Base-by-base conservation (phyloP, 2,888 invertebrate genomes). In the Heliconius charithonia region DNA sequence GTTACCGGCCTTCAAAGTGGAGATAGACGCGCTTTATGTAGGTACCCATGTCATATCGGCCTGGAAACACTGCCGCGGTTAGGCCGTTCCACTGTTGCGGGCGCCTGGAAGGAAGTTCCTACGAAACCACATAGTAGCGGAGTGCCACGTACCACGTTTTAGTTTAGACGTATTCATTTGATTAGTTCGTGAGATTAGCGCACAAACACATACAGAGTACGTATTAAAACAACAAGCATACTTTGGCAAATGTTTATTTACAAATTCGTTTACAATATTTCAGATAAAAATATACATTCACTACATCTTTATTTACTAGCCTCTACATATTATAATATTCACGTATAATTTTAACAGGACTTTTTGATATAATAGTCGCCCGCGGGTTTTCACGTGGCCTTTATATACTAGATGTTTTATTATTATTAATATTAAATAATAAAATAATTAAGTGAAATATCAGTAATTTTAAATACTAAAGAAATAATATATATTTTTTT, bases 231-330 rank as follows among this genome's bases (percentile, higher is more conserved):
- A 85, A 86, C 81, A 81, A 69, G 45, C 41, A 74, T 84, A 89
- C 89, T 90, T 90, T 90, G 91, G 90, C 90, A 90, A 89, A 87
- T 86, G 83, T 90, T 90, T 89, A 89, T 89, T 89, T 86, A 86
- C 86, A 87, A 87, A 86, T 86, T 88, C 85, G 83, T 82, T 86
- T 85, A 87, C 85, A 86, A 83, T 82, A 84, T 84, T 84, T 83
- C 84, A 85, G 83, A 85, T 83, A 85, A 86, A 86, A 88, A 88
- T 88, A 89, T 87, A 88, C 87, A 88, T 75, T 77, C 56, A 79
- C 80, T 81, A 80, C 75, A 63, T 76, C 76, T 79, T 80, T 66
- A 66, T 29, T 78, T 71, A 51, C 51, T 81, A 83, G 83, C 81
- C 82, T 82, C 83, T 81, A 78, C 75, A 75, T 59, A 45, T 41